A percentile compares a stretch with the other conserved stretches of the same genome.
phyloP scores from a whole-genome alignment of 2,797 vertebrate genomes.

The Gallinago stenura region DNA sequence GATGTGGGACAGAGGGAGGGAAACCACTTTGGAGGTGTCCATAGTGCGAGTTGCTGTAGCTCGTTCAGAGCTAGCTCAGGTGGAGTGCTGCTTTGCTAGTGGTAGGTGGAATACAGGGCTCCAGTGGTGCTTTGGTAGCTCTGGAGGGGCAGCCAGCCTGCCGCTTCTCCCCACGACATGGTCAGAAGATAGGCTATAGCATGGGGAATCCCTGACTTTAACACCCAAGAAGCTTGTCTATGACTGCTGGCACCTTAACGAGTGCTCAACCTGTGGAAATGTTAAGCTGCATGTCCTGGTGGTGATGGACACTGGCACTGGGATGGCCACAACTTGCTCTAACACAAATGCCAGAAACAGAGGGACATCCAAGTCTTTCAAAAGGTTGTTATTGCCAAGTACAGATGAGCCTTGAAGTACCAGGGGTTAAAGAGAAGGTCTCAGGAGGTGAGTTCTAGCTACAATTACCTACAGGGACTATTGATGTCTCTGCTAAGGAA shows the following conservation, averaged over 20 bases:
- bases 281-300: neutral
- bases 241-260: neutral
- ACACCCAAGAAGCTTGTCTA: neutral
- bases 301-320: neutral
- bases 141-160: neutral
- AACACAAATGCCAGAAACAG: neutral
- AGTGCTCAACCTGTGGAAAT: neutral
- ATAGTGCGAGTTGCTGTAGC: neutral
- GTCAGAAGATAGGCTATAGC: neutral
- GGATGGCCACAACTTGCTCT: neutral
- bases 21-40: neutral
- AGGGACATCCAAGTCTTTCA: neutral
- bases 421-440: neutral
- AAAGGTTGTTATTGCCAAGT: neutral
- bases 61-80: neutral
- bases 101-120: neutral
- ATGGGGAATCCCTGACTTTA: neutral
- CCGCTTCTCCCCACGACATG: neutral
- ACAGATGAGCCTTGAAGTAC: neutral
- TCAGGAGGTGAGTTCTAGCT: neutral
- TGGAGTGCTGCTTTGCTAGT: neutral
- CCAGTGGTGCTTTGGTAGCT: neutral
- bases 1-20: neutral
- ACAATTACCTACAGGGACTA: neutral
- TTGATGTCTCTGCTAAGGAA: neutral